Base-by-base conservation (phyloP, 2,113 vertebrate genomes). In the Micronycteris hirsuta region DNA sequence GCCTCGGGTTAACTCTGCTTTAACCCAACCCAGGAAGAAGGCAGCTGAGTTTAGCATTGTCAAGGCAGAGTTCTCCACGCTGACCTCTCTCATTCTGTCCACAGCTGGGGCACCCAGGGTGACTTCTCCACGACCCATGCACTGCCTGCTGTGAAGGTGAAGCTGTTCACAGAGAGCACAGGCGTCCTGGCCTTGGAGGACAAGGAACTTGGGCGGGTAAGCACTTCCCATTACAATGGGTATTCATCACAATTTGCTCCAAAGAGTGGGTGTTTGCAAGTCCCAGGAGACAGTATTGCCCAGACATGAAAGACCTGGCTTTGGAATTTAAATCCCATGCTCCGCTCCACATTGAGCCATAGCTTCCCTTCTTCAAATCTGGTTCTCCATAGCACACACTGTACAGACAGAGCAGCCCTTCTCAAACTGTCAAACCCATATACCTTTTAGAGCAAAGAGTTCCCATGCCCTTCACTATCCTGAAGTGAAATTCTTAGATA, bases 91-190 rank as follows among this genome's bases (percentile, higher is more conserved):
- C 85, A 16, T 98, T 98, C 74, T 96, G 98, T 98, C 98, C 98
- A 93, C 98, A 99, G 99, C 70, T 99, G 99, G 99, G 99, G 99
- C 16, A 99, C 99, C 93, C 99, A 99, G 98, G 99, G 99, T 36
- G 99, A 99, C 98, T 99, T 99, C 98, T 99, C 99, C 0, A 99
- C 99, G 16, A 99, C 99, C 11, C 99, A 99, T 0, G 99, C 99
- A 0, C 98, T 99, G 80, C 99, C 99, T 17, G 99, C 99, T 19
- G 99, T 99, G 95, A 99, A 99, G 98, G 99, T 99, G 97, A 99
- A 99, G 98, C 98, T 99, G 81, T 99, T 99, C 97, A 99, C 99
- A 0, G 99, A 99, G 97, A 99, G 99, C 98, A 99, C 99, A 0
- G 99, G 99, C 0, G 99, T 99, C 80, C 94, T 99, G 98, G 99